Percentiles rank a stretch among this genome's conserved stretches.
Conservation (phyloP, 2,888 invertebrate genomes). For the Epicampocera succincta region DNA sequence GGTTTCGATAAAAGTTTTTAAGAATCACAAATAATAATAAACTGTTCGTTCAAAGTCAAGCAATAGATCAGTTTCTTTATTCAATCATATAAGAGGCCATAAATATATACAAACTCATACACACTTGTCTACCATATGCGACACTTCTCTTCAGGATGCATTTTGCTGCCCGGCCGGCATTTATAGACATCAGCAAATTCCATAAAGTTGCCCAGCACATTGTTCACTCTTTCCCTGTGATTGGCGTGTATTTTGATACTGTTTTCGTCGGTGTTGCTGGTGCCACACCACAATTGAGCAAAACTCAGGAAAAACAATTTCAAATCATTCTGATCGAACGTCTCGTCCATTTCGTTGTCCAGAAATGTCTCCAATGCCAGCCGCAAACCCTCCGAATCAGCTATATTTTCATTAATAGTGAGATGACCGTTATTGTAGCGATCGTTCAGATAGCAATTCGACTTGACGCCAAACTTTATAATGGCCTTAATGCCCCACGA, state of each 20-base stretch:
- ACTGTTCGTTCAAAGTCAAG: too few relatives aligned
- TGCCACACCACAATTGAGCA: conserved; percentile 78
- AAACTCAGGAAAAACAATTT: conserved; percentile 76
- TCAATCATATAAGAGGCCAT: background rate
- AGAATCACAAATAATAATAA: too few relatives aligned
- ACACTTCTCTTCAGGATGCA: conserved; percentile 78
- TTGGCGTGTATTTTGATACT: conserved; percentile 71
- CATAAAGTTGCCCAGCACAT: conserved; percentile 76
- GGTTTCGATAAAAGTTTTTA: too few relatives aligned
- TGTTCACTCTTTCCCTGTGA: conserved; percentile 77
- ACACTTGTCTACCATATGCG: conserved; percentile 75
- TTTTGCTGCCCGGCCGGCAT: conserved; percentile 72
- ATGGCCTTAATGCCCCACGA: conserved; percentile 76
- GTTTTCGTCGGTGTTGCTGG: background rate
- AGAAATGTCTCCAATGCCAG: conserved; percentile 75
- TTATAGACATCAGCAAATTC: conserved; percentile 75
- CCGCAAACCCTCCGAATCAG: conserved; percentile 78
- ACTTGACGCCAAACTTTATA: conserved; percentile 76
- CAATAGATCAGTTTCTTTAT: too few relatives aligned
- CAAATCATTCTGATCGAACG: conserved; percentile 56
- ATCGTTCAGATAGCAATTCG: conserved; percentile 75
- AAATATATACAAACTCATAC: background rate
- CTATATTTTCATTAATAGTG: conserved; percentile 78
- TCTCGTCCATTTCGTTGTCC: conserved; percentile 38
- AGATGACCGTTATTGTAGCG: conserved; percentile 74